A percentile compares a stretch with the other conserved stretches of the same genome.
Evolutionary conservation across 2,113 vertebrate species (phyloP).

Genomic region (Athene noctua): DNA sequence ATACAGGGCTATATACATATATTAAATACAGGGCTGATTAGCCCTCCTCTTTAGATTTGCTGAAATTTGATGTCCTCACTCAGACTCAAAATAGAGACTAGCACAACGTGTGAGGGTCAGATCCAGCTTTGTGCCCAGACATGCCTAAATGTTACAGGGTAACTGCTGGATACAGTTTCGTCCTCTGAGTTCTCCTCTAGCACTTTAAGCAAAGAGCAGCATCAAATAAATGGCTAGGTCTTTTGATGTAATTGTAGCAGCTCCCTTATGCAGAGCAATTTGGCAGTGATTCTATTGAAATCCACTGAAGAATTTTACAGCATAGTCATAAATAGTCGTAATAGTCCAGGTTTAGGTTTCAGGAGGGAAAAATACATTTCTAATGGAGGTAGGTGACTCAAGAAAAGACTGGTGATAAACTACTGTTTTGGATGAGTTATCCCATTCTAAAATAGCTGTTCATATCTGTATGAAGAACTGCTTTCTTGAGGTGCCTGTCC

Average conservation of each 20-base stretch:
- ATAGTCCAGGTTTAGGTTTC: conserved; percentile 14
- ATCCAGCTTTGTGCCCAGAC: not conserved
- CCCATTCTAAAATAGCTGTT: not conserved
- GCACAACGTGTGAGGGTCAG: not conserved
- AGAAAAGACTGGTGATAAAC: not conserved
- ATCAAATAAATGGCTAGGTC: not conserved
- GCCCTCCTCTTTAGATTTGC: not conserved
- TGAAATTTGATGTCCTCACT: not conserved
- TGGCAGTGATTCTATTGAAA: conserved; percentile 23
- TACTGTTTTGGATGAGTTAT: not conserved
- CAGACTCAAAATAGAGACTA: not conserved
- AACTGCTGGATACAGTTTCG: not conserved
- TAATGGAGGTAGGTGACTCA: not conserved
- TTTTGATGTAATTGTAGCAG: conserved; percentile 6
- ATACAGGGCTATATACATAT: no score
- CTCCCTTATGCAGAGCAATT: conserved; percentile 5
- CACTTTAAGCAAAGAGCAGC: not conserved
- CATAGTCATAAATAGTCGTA: conserved; percentile 10
- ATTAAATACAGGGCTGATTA: not conserved
- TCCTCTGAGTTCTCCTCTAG: not conserved
- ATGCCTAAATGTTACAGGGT: not conserved
- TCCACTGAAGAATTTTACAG: conserved; percentile 30
- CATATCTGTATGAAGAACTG: not conserved
- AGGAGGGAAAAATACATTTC: conserved; percentile 1
- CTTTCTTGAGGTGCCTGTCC: not conserved